Evolutionary conservation across 2,113 vertebrate genomes (phyloP).

Genomic region (Hyperopisus bebe): DNA sequence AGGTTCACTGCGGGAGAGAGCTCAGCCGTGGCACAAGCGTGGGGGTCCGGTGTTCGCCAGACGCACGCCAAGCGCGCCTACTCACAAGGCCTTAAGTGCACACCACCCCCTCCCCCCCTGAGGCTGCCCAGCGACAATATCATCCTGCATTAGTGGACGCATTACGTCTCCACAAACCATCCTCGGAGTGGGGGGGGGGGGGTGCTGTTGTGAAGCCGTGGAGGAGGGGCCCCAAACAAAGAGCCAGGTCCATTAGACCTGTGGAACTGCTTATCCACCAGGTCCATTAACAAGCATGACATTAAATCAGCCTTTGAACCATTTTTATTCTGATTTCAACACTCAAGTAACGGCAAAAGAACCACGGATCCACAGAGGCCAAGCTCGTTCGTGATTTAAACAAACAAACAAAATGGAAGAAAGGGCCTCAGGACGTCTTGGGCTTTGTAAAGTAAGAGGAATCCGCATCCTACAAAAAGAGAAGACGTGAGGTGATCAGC

Average conservation of each 20-base stretch:
- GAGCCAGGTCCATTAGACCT: constrained; percentile 18
- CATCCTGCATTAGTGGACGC: not conserved
- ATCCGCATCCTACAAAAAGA: constrained; percentile 74
- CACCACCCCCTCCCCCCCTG: not conserved
- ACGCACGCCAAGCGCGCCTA: not conserved
- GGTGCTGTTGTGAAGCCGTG: not conserved
- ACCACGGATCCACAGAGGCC: not conserved
- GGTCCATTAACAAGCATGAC: constrained; percentile 16
- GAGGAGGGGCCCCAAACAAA: not conserved
- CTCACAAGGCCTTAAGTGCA: constrained; percentile 4
- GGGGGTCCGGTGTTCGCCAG: not conserved
- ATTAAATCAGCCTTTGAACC: constrained; percentile 24
- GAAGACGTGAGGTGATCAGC: not conserved
- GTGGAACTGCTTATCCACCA: not conserved
- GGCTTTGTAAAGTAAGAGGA: constrained; percentile 65
- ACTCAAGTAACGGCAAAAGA: constrained; percentile 10
- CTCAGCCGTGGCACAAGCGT: not conserved
- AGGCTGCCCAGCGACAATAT: constrained; percentile 11
- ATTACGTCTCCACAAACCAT: not conserved
- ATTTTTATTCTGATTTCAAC: constrained; percentile 19
- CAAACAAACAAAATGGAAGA: not conserved
- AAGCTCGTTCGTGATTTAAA: not conserved
- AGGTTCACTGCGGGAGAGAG: not conserved
- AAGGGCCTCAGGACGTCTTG: constrained; percentile 48
- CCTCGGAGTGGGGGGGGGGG: not conserved